These are phyloP conservation scores for Megathymus violae DNA, from an alignment of 1,140 invertebrate species.

Conservation along the genomic window DNA sequence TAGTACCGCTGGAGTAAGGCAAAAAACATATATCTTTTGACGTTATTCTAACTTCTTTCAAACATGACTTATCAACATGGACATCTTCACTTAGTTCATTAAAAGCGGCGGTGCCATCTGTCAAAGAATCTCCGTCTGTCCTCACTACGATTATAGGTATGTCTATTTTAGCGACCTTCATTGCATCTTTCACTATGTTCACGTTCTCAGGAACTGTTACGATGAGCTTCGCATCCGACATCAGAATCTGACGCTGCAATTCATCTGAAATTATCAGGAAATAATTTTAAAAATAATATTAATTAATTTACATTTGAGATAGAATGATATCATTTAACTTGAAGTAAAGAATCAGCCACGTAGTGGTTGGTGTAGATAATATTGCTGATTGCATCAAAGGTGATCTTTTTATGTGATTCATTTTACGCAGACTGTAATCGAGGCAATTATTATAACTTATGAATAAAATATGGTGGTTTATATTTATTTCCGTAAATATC, in stretches of 20 bases:
- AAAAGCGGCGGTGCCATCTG: slow-evolving; percentile 85
- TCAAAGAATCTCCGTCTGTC: slow-evolving; percentile 65
- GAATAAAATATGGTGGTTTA: no score
- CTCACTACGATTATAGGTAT: slow-evolving; percentile 85
- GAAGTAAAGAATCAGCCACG: no score
- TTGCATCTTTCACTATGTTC: slow-evolving; percentile 72
- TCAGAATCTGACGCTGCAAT: slow-evolving; percentile 88
- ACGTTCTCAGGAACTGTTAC: slow-evolving; percentile 86
- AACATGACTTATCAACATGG: slow-evolving; percentile 78
- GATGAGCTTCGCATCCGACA: slow-evolving; percentile 87
- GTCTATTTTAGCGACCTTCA: slow-evolving; percentile 71
- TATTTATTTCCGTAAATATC: no score
- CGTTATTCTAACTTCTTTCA: slow-evolving; percentile 74
- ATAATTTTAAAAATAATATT: slow-evolving; percentile 7
- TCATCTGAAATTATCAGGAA: slow-evolving; percentile 86
- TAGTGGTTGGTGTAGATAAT: not conserved
- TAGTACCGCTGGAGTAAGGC: slow-evolving; percentile 93
- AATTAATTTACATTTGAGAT: no score
- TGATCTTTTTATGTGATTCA: not conserved
- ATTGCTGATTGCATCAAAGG: not conserved
- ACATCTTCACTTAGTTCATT: slow-evolving; percentile 83
- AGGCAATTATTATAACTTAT: no score
- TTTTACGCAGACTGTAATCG: not conserved
- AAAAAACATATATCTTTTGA: slow-evolving; percentile 84
- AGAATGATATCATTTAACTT: no score